Percentiles rank a stretch among this genome's conserved stretches.
Conservation (phyloP, 2,113 vertebrate genomes). For the Brachyistius frenatus region DNA sequence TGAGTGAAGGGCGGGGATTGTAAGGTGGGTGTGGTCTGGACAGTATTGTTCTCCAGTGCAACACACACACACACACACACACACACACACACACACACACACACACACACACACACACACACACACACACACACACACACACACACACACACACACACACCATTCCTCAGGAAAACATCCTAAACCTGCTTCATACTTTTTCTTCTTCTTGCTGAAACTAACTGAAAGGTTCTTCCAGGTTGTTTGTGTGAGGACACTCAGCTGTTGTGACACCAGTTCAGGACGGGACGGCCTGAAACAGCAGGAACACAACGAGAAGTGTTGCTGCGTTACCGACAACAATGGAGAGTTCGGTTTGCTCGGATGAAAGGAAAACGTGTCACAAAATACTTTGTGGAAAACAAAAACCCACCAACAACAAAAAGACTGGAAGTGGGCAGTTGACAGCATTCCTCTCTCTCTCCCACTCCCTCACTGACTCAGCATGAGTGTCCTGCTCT, state of each 20-base stretch:
- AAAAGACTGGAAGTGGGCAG: neutral
- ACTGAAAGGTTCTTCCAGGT: no score
- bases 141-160: neutral
- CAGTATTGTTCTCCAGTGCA: constrained; percentile 36
- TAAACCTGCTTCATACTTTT: no score
- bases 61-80: neutral
- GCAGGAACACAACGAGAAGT: neutral
- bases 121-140: neutral
- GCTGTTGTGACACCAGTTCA: no score
- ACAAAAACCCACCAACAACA: neutral
- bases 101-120: no score
- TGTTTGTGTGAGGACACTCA: no score
- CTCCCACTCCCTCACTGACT: constrained; percentile 38
- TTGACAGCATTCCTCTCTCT: constrained; percentile 40
- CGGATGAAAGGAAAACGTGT: constrained; percentile 13
- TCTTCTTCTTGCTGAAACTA: no score
- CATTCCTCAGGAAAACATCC: no score
- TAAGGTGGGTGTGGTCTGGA: constrained; percentile 58
- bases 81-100: no score
- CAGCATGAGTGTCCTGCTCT: neutral
- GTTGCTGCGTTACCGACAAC: constrained; percentile 13
- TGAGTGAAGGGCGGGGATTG: neutral
- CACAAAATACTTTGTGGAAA: constrained; percentile 22
- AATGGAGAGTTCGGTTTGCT: constrained; percentile 12
- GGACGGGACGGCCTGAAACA: neutral